These are phyloP conservation scores for Rugalucina vietnamica DNA, from an alignment of 2,888 invertebrate species.

Conservation along the genomic window DNA sequence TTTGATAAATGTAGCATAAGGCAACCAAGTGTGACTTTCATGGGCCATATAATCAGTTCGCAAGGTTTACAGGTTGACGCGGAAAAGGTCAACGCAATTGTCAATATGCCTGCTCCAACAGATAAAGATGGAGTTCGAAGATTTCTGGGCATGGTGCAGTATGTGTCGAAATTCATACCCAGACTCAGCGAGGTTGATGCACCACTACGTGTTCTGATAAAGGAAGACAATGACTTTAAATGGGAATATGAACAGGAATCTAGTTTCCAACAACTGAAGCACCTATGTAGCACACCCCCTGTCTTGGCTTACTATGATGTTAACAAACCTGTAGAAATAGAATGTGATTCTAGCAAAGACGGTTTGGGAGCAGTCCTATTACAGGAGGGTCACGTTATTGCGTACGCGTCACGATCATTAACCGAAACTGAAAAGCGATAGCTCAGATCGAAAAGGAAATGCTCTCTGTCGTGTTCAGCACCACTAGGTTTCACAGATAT, in stretches of 20 bases:
- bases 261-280: slow-evolving; percentile 41
- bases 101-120: slow-evolving; percentile 51
- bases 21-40: slow-evolving; percentile 34
- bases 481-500: slow-evolving; percentile 55
- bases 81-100: slow-evolving; percentile 45
- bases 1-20: slow-evolving; percentile 48
- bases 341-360: slow-evolving; percentile 56
- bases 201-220: slow-evolving; percentile 51
- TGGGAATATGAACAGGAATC: slow-evolving; percentile 51
- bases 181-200: no score
- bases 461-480: slow-evolving; percentile 58
- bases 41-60: slow-evolving; percentile 49
- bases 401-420: slow-evolving; percentile 58
- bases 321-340: slow-evolving; percentile 51
- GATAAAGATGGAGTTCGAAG: slow-evolving; percentile 46
- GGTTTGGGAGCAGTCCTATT: slow-evolving; percentile 61
- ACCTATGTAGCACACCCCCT: slow-evolving; percentile 32
- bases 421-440: slow-evolving; percentile 61
- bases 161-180: no score
- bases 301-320: slow-evolving; percentile 58
- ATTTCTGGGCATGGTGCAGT: slow-evolving; percentile 14
- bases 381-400: slow-evolving; percentile 55
- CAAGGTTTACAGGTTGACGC: slow-evolving; percentile 46
- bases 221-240: slow-evolving; percentile 34
- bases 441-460: slow-evolving; percentile 60